Base-by-base conservation (phyloP, 2,888 invertebrate genomes). In the Orthosia gothica region DNA sequence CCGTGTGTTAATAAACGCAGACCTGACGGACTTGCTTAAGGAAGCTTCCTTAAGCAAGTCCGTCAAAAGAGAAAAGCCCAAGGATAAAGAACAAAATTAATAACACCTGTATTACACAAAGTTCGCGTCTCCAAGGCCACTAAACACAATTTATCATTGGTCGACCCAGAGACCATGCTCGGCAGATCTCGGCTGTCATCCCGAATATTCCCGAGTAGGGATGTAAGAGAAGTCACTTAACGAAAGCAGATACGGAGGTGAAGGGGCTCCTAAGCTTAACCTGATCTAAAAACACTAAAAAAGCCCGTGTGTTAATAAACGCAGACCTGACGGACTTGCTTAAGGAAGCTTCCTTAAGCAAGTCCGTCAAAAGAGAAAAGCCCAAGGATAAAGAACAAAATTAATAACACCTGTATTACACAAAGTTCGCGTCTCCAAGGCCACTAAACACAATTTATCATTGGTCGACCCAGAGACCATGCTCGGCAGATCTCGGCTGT, bases 401-500 rank as follows among this genome's bases (percentile, higher is more conserved):
- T 70, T 77, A 78, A 81, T 81, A 68, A 66, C 70, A 82, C 82
- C 74, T 82, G 70, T 70, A 73, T 63, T 78, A 70, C 58, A 81
- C 64, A 70, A 74, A 78, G 50, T 55, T 68, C 23, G 61, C 54
- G 61, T 50, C 70, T 69, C 65, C 47, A 45, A 81, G 69, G 74
- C 50, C 54, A 40, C 49, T 52, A 68, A 74, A 65, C 54, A 78
- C 65, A 40, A 81, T 82, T 74, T 66, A 78, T 82, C 63, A 77
- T 54, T 12, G 40, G 7, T 40, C 59, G 59, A 5, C 20, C 58
- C 58, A 32, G 68, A 45, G 64, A 68, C 73, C 16, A 13, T 16
- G 58, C n/a, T 58, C 50, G 15, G 58, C 23, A 54, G 67, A 54
- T 32, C 63, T 70, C 58, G 47, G 67, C 52, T 75, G 77, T 74